phyloP scores from a whole-genome alignment of 2,113 vertebrate genomes.

The Neodon shergylaensis region DNA sequence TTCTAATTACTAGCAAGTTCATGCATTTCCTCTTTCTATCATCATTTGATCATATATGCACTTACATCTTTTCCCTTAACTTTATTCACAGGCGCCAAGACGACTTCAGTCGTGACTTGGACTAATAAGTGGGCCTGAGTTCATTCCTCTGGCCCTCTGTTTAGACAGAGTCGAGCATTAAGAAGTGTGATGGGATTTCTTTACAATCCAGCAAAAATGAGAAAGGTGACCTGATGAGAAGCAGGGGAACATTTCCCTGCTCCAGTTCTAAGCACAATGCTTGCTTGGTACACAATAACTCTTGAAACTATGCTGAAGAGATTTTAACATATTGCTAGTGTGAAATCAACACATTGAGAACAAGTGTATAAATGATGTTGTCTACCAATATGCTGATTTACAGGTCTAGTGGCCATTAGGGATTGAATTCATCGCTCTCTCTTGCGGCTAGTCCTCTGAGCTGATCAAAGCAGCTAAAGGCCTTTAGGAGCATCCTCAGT shows the following conservation, averaged over 20 bases:
- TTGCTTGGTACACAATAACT: not conserved
- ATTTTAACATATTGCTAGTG: conserved; percentile 17
- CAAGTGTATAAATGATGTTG: conserved; percentile 21
- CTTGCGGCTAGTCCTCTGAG: not conserved
- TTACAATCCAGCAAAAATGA: not conserved
- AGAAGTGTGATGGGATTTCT: not conserved
- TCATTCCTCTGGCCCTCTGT: not conserved
- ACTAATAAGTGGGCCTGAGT: not conserved
- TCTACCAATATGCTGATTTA: not conserved
- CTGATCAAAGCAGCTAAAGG: not conserved
- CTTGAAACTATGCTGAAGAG: conserved; percentile 37
- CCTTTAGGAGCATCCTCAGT: not conserved
- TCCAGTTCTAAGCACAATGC: not conserved
- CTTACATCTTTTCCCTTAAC: conserved; percentile 1
- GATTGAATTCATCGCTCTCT: conserved; percentile 4
- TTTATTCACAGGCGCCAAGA: not conserved
- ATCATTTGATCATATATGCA: not conserved
- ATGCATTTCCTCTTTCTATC: conserved; percentile 13
- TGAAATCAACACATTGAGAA: conserved; percentile 44
- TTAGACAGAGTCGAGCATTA: conserved; percentile 9
- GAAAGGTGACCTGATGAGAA: not conserved
- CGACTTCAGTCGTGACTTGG: not conserved
- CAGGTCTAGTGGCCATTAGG: conserved; percentile 1
- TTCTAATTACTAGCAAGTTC: conserved; percentile 6
- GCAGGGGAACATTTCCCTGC: not conserved